Base-by-base conservation (phyloP, 2,113 vertebrate species). In the Sylvilagus bachmani region DNA sequence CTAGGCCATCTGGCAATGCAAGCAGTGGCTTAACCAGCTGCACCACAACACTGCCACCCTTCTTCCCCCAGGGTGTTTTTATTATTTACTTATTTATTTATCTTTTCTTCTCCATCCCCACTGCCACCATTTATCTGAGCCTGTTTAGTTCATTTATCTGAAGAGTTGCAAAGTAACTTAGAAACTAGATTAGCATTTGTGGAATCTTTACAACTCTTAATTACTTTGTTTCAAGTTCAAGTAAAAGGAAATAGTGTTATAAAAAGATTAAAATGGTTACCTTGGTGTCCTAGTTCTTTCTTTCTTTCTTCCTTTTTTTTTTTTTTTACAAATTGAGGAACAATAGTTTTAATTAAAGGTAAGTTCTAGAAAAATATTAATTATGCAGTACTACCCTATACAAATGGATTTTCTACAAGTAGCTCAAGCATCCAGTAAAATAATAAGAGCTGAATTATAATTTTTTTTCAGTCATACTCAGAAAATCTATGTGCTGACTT, bases 401-500 rank as follows among this genome's bases (percentile, higher is more conserved):
- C 80, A 44, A 85, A 90, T 0, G 33, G 78, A 96, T 75, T 78
- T 88, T 24, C 62, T 79, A 84, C 62, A 77, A 95, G 96, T 0
- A 2, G 27, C 62, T 91, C 67, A 94, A 92, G 89, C 24, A 86
- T 93, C 89, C 89, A 93, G 91, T 55, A 86, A 91, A 81, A 44
- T 51, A 74, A 77, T 33, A 44, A 96, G 78, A 69, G 53, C 80
- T 49, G 24, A 92, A 81, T 31, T 75, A 66, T 58, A 31, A 19
- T 36, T 31, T 3, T 44, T 44, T 88, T 67, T 99, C 97, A 99
- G 90, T 99, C 98, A 21, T 99, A 99, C 33, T 99, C 98, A 90
- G 97, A 98, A 96, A 99, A 99, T 36, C 97, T 98, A 99, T 99
- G 96, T 99, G 99, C 95, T 99, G 99, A 95, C 98, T 98, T 14